phyloP scores from a whole-genome alignment of 2,797 vertebrate genomes.

The Rallus crepitans region DNA sequence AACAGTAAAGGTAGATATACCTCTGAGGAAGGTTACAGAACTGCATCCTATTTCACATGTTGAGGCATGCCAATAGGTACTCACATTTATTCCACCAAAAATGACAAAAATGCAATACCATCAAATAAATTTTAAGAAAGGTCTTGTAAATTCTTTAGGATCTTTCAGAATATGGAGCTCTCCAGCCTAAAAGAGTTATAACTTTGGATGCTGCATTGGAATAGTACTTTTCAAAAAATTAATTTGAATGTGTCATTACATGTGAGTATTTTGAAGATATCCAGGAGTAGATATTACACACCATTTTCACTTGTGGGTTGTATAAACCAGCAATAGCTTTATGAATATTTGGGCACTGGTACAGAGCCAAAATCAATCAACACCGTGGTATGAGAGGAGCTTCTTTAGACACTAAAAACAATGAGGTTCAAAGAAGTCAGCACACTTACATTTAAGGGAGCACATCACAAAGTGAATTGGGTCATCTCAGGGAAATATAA shows the following conservation, averaged over 20 bases:
- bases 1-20: background rate
- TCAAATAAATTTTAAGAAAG: background rate
- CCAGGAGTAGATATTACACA: background rate
- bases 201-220: background rate
- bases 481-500: slow-evolving; percentile 76
- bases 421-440: slow-evolving; percentile 49
- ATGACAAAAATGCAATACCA: background rate
- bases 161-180: background rate
- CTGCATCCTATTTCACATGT: background rate
- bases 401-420: slow-evolving; percentile 66
- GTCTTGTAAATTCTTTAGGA: background rate
- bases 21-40: background rate
- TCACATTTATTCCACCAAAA: background rate
- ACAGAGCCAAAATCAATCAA: slow-evolving; percentile 47
- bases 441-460: slow-evolving; percentile 71
- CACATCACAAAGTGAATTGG: slow-evolving; percentile 65
- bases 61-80: background rate
- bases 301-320: background rate
- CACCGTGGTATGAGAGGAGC: background rate
- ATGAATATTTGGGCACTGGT: background rate
- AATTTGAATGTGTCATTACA: background rate
- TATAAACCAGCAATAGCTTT: background rate
- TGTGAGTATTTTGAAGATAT: background rate
- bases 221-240: background rate
- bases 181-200: background rate